Conservation (phyloP, 2,113 vertebrate species). For the Eublepharis macularius region DNA sequence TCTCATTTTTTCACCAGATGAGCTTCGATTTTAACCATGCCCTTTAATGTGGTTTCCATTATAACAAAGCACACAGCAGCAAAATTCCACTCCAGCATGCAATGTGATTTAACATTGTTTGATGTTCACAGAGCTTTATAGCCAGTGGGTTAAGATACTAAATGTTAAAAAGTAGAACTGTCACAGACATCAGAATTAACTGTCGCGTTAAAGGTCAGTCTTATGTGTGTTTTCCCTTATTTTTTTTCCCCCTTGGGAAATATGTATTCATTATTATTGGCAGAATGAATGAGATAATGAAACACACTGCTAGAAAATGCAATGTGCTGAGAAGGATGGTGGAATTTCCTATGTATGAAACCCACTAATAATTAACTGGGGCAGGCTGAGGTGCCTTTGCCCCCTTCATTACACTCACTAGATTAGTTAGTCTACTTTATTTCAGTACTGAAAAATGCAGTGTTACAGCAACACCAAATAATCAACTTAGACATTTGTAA, state of each 20-base stretch:
- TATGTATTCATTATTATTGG: constrained; percentile 7
- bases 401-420: constrained; percentile 8
- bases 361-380: neutral
- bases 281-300: constrained; percentile 18
- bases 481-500: constrained; percentile 24
- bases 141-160: constrained; percentile 52
- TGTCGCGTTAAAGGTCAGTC: constrained; percentile 35
- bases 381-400: neutral
- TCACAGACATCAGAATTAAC: constrained; percentile 28
- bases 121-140: constrained; percentile 30
- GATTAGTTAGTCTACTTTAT: constrained; percentile 15
- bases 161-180: constrained; percentile 47
- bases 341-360: neutral
- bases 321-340: neutral
- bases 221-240: constrained; percentile 1
- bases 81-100: constrained; percentile 34
- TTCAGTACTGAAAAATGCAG: constrained; percentile 7
- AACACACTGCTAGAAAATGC: neutral
- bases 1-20: neutral
- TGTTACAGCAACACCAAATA: constrained; percentile 20
- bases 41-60: constrained; percentile 22
- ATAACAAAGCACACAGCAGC: constrained; percentile 21
- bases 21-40: neutral
- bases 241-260: neutral
- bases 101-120: constrained; percentile 20